Base-by-base conservation (phyloP, 1,140 invertebrate genomes). In the Atta texana region DNA sequence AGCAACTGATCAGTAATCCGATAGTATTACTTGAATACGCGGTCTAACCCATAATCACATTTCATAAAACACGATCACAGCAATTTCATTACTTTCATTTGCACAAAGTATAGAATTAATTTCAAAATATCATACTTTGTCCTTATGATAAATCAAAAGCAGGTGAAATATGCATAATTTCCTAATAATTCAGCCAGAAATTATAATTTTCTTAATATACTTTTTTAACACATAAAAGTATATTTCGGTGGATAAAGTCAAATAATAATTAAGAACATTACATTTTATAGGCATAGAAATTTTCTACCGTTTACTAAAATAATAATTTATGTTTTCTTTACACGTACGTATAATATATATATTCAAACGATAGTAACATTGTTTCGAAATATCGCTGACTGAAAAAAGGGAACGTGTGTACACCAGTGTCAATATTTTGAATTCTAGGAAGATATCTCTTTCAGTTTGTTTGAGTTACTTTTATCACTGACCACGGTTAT, bases 391-490 rank as follows among this genome's bases (percentile, higher is more conserved):
- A 84, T 74, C 24, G 12, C 14, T 49, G n/a, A 24, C n/a, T 39
- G 55, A 74, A 61, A 71, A 55, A 57, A 49, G 34, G n/a, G 53
- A 18, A 74, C 18, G 34, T n/a, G 34, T 71, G 6, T 49, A 59
- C 34, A 82, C 59, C n/a, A 14, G 34, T 84, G 84, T 82, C 61
- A 82, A 82, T 74, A 74, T 72, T 69, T 69, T 59, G 64, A 75
- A 89, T 89, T 87, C 84, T 88, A 57, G 53, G 75, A 53, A 69
- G 53, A 57, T 88, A 82, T 90, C 88, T 85, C 53, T 86, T 76
- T 74, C 59, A 87, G 55, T 85, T 78, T 90, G 82, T 90, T 90
- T 90, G 89, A 90, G 86, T 72, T 88, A 74, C 5, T 66, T 90
- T 90, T 91, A 91, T 91, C 90, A 85, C 66, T 61, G 66, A 57